Percentiles rank a stretch among this genome's conserved stretches.
Evolutionary conservation across 2,888 invertebrate species (phyloP).

Genomic region (Morpho deidamia): DNA sequence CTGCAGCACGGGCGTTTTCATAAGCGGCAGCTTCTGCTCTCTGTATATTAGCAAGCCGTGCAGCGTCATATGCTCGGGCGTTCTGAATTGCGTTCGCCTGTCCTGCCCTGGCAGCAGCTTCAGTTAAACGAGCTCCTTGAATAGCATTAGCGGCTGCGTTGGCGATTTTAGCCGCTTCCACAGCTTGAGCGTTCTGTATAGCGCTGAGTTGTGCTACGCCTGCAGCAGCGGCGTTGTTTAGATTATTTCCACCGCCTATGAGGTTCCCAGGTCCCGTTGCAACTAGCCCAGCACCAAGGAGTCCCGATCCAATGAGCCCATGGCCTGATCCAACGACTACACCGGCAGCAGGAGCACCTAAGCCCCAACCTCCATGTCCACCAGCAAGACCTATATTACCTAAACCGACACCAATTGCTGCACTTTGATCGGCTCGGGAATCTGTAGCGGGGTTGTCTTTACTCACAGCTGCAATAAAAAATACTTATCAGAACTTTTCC

Average conservation of each 20-base stretch:
- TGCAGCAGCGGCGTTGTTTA: constrained; percentile 61
- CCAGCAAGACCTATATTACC: constrained; percentile 17
- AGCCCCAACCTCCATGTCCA: constrained; percentile 27
- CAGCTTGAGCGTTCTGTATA: constrained; percentile 69
- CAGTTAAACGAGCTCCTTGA: constrained; percentile 62
- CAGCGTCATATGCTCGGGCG: constrained; percentile 63
- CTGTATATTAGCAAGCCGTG: constrained; percentile 62
- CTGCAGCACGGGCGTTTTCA: constrained; percentile 63
- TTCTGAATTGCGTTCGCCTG: constrained; percentile 63
- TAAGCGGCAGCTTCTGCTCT: constrained; percentile 67
- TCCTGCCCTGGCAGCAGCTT: constrained; percentile 61
- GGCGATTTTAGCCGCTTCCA: constrained; percentile 60
- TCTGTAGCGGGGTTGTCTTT: constrained; percentile 38
- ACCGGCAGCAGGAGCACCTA: constrained; percentile 22
- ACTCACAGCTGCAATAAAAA: constrained; percentile 26
- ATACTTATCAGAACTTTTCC: background rate
- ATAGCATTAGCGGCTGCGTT: constrained; percentile 67
- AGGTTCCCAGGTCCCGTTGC: constrained; percentile 27
- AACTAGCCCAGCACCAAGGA: background rate
- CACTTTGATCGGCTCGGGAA: constrained; percentile 45
- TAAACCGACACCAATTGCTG: constrained; percentile 27
- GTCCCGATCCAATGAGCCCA: background rate
- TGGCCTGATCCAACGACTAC: constrained; percentile 29
- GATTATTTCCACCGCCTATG: constrained; percentile 39
- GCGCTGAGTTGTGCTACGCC: constrained; percentile 68